Evolutionary conservation across 1,140 invertebrate genomes (phyloP), one percentile per base, ranked within the genome.

Genomic region (Solenopsis invicta): DNA sequence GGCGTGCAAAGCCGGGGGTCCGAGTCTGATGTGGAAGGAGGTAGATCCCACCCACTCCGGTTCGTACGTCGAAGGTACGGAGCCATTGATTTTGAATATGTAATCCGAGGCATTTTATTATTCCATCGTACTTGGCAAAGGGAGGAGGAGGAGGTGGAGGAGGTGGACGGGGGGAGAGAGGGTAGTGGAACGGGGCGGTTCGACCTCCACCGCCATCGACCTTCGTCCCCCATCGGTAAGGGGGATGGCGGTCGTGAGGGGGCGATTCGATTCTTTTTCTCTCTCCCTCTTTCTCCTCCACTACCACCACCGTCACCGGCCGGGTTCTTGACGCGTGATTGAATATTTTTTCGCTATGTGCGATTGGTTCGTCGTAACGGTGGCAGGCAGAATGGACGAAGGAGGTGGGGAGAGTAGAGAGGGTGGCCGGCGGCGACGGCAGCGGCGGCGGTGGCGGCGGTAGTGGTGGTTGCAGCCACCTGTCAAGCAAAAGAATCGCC

Each of bases 61-160:
- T 91, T 91, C 91, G 88, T 92, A 92, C 87, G 75, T 91, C 85
- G 87, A 91, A 92, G 90, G 89, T 90, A 91, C 84, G 92, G 84
- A 94, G 93, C 93, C 94, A 94, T 95, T 94, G 94, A 94, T 95
- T 94, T 94, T 94, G 93, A 95, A 94, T 94, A 95, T 94, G 93
- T 94, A 94, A 94, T 94, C 92, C 88, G 90, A 92, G 92, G 93
- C 93, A 94, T 95, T 94, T 94, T 94, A 95, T 94, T 94, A 95
- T 95, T 94, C 93, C 90, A 91, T 90, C 91, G 88, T 90, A 89
- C 78, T 89, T 87, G 41, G 86, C 56, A 74, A 24, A 34, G 62
- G 52, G 87, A 21, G 77, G 48, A 69, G 76, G 48, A 76, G 69
- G 82, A 74, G 87, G 81, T 74, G 82, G 64, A 69, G 21, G 2